Base-by-base conservation (phyloP, 2,797 vertebrate genomes). In the Perodicticus potto region DNA sequence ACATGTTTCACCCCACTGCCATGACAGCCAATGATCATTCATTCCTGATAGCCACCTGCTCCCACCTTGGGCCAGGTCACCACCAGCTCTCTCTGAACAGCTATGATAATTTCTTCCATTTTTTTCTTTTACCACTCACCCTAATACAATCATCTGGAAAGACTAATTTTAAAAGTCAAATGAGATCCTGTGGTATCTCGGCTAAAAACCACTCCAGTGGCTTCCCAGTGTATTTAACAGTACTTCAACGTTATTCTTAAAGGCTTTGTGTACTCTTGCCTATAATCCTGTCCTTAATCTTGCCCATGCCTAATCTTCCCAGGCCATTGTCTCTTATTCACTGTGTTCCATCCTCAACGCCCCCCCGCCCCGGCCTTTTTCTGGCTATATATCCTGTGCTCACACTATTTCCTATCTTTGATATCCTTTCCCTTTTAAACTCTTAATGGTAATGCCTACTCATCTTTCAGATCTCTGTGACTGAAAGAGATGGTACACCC, bases 1-100 rank as follows among this genome's bases (percentile, higher is more conserved):
- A 77, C 85, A 92, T 69, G 12, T 91, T 93, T 76, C 20, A 94
- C 34, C 34, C 32, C 45, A n/a, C 27, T 86, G 12, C 81, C 89
- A 49, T 4, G 89, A 69, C 1, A 81, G 5, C 65, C 59, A 80
- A 6, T 49, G 40, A 59, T 57, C 7, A 17, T 4, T 70, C 32
- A 37, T 91, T 82, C 53, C 25, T 72, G 14, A 29, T 8, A 87
- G 32, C 40, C 45, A 77, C 20, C 5, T 80, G 37, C 23, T 65
- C 34, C 32, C 16, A 67, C 20, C 20, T 34, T 20, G 53, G 59
- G 3, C 57, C 23, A n/a, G 55, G 34, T 49, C 43, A 40, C 63
- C 23, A 22, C 25, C 11, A 17, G 65, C 19, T 67, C 14, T 95
- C 61, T 91, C 65, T 83, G 53, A 95, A 78, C 19, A 34, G 40